Evolutionary conservation across 2,113 vertebrate genomes (phyloP), one percentile per base, ranked within the genome.

Genomic region (Ciconia stormi): DNA sequence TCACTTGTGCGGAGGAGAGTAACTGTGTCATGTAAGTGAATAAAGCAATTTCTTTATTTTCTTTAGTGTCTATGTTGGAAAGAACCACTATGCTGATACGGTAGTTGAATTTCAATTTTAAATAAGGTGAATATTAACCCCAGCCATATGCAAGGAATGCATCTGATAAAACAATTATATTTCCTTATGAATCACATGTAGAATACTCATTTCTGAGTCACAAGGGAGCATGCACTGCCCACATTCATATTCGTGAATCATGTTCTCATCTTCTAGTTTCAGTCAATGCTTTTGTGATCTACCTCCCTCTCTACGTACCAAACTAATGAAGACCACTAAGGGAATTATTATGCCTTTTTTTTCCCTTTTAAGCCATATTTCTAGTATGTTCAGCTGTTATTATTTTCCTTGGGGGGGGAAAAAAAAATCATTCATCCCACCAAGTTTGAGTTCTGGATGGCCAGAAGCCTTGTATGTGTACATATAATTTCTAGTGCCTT

Each of bases 121-220:
- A 93, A 89, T 94, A 82, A 96, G 67, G 38, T 84, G 50, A 83
- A 62, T 93, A 86, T 95, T 95, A 84, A 83, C 76, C 58, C 38
- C 19, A 92, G n/a, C 59, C 74, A 90, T 59, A 94, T 59, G 69
- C 63, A 79, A 81, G 71, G 84, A 84, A 63, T 81, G 47, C 53
- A 70, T 85, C 90, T 83, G 93, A 93, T 96, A 90, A 96, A 94
- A 90, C 74, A 80, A 94, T 92, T 95, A 47, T 71, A 94, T 87
- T 96, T 92, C 49, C 77, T 76, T 70, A 62, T 95, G 89, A 96
- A 92, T 92, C 90, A 96, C 85, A 91, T 14, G 32, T 82, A 89
- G 94, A 95, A 92, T 53, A 49, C 86, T 95, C 78, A 93, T 58
- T 85, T 90, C 96, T 94, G 95, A 95, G 49, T 95, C 91, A 96